Base-by-base conservation (phyloP, 2,797 vertebrate species). In the Anniella stebbinsi region DNA sequence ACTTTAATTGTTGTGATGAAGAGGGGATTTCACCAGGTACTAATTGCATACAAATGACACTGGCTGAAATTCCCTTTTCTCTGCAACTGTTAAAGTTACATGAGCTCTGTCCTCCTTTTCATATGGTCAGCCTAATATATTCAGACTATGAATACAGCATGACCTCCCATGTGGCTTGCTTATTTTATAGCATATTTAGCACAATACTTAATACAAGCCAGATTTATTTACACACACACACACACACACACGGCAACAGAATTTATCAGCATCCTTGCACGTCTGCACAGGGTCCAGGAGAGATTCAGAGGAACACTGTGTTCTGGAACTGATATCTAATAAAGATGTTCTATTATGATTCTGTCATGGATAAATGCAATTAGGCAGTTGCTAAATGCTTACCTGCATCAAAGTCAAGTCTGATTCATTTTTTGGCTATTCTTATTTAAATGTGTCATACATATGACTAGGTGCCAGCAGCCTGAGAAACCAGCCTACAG, bases 361-460 rank as follows among this genome's bases (percentile, higher is more conserved):
- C 6, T 60, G 36, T 83, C 41, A 85, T 15, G 70, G 88, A 93
- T 82, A 66, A 93, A 77, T 87, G 33, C 48, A 83, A 73, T 90
- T 84, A 88, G 72, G 25, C 41, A 45, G 5, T 54, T 93, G 60
- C 38, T 83, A 88, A 93, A 87, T 57, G 0, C 87, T 88, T 91
- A 33, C 48, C n/a, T 75, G 25, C 70, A 57, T 51, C 73, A 88
- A 93, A 93, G 25, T 85, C 72, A 91, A 78, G 23, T 33, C 81
- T 88, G 67, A 33, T 45, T 88, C 85, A 94, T 87, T 93, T 90
- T 80, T 81, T 80, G 82, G 3, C 38, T 87, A 30, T 63, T 94
- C 90, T 92, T 91, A 86, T 94, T 93, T 60, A 91, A 89, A 82
- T 90, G 73, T 21, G 57, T 90, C 48, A 28, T 75, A 91, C 92